Conservation (phyloP, 2,797 vertebrate genomes). For the Falco rusticolus region DNA sequence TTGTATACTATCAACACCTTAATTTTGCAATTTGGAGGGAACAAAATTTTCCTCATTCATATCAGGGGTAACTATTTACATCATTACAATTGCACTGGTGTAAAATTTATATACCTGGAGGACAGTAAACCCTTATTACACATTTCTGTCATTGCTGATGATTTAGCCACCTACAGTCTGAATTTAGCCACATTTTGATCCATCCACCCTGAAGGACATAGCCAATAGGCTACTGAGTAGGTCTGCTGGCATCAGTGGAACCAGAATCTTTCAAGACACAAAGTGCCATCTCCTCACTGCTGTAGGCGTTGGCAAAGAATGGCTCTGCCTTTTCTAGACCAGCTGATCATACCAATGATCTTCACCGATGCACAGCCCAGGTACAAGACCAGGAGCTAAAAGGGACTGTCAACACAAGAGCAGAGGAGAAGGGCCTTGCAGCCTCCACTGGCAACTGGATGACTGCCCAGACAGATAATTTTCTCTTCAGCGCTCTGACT, state of each 20-base stretch:
- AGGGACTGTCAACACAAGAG: not conserved
- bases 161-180: not conserved
- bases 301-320: not conserved
- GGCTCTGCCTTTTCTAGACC: not conserved
- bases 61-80: not conserved
- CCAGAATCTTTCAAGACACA: not conserved
- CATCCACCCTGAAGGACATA: not conserved
- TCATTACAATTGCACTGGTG: not conserved
- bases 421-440: fast-evolving
- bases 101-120: not conserved
- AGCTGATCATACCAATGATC: not conserved
- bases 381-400: not conserved
- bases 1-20: not conserved
- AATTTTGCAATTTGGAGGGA: not conserved
- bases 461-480: not conserved
- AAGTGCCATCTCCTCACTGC: not conserved
- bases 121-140: not conserved
- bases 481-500: not conserved
- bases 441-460: not conserved
- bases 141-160: not conserved
- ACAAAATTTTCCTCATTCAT: not conserved
- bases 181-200: not conserved
- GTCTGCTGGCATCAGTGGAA: not conserved
- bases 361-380: not conserved
- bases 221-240: not conserved